These are phyloP conservation scores for Parnassius orleans DNA, from an alignment of 2,888 invertebrate species.

Conservation along the genomic window DNA sequence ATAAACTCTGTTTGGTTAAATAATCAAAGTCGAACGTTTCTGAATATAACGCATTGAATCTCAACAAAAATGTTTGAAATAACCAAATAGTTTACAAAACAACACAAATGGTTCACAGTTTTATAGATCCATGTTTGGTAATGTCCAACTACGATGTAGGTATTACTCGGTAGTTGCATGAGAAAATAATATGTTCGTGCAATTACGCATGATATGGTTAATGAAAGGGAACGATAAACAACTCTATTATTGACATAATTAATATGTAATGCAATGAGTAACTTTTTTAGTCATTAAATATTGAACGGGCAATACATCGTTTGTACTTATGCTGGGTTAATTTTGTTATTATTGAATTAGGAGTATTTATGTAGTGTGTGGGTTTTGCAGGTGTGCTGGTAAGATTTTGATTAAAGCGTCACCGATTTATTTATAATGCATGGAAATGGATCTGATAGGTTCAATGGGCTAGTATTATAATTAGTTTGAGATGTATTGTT, in stretches of 20 bases:
- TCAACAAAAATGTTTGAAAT: too few species aligned
- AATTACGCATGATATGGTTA: conserved; percentile 54
- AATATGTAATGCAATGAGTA: conserved; percentile 49
- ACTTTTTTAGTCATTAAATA: conserved; percentile 46
- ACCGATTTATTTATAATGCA: conserved; percentile 3
- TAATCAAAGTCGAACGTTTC: too few species aligned
- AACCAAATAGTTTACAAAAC: too few species aligned
- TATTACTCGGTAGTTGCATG: conserved; percentile 38
- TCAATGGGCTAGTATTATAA: not conserved
- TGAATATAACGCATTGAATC: too few species aligned
- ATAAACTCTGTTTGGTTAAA: too few species aligned
- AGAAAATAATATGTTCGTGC: conserved; percentile 58
- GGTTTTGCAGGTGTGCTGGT: conserved; percentile 16
- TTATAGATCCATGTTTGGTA: conserved; percentile 29
- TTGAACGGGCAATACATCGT: conserved; percentile 33
- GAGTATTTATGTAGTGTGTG: conserved; percentile 10
- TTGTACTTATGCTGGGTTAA: conserved; percentile 8
- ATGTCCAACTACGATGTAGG: conserved; percentile 39
- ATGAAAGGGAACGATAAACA: conserved; percentile 53
- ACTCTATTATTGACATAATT: conserved; percentile 69
- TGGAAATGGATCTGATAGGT: not conserved
- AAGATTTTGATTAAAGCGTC: conserved; percentile 6
- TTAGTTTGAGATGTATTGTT: not conserved
- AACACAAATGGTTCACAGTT: conserved; percentile 18
- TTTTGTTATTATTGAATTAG: conserved; percentile 13